Base-by-base conservation (phyloP, 2,797 vertebrate genomes). In the Euthynnus affinis region DNA sequence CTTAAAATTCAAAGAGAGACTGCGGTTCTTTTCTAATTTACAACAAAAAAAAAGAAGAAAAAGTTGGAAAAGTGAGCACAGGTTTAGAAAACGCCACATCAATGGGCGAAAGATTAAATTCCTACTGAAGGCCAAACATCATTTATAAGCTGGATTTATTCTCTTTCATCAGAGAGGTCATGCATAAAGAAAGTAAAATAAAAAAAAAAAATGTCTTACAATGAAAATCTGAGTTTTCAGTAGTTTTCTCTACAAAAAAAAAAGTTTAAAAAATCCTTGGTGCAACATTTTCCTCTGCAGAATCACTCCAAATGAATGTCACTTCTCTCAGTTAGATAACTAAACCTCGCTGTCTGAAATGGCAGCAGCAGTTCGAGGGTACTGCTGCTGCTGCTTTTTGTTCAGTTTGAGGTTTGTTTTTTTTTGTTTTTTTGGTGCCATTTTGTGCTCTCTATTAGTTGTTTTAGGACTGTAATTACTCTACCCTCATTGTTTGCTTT, bases 381-480 rank as follows among this genome's bases (percentile, higher is more conserved):
- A 51, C 15, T 1, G 48, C 67, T 61, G 52, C 53, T 57, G 63
- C 63, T n/a, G n/a, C n/a, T n/a, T 55, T 81, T 49, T 53, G 58
- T 69, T 69, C 66, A 0, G n/a, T 23, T 59, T 60, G 60, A 59
- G 74, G 56, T 59, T 56, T 0, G 59, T 70, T 79, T 87, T 80
- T 42, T 73, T 55, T 67, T 67, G 22, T n/a, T 29, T 29, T 29
- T 32, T 32, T 32, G 6, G 29, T 32, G 29, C 29, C 5, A 32
- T 32, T 63, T 65, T 20, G 17, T 44, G 48, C 32, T 4, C 18
- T 62, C 27, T 32, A 59, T 80, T 62, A 25, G 61, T 57, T 49
- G n/a, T 3, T 29, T 74, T 52, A 59, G 67, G 63, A 62, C 76
- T 46, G 71, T 29, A 77, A 76, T 81, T 79, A 76, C 60, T 52